Percentiles rank a stretch among this genome's conserved stretches.
Conservation (phyloP, 2,797 vertebrate genomes). For the Notolepis coatsorum region DNA sequence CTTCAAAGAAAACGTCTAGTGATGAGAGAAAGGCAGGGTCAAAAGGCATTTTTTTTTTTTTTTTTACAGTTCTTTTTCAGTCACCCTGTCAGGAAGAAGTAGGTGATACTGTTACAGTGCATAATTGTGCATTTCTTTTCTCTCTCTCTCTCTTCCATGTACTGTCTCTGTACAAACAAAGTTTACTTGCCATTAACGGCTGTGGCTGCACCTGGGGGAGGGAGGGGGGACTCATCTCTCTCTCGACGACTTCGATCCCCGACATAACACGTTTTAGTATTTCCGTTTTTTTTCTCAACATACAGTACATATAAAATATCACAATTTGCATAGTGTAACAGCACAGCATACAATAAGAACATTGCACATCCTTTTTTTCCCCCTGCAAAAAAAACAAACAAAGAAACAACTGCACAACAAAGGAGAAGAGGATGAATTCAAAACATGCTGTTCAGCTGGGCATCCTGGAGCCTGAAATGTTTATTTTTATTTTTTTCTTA, state of each 20-base stretch:
- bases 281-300: background rate
- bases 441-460: conserved; percentile 5
- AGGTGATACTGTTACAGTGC: conserved; percentile 50
- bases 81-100: conserved; percentile 42
- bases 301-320: conserved; percentile 57
- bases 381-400: conserved; percentile 3
- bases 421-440: conserved; percentile 1
- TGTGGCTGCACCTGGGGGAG: conserved; percentile 6
- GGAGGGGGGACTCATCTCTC: conserved; percentile 19
- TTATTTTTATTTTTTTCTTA: background rate
- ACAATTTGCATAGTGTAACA: conserved; percentile 79
- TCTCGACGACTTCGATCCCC: conserved; percentile 14
- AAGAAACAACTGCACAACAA: conserved; percentile 19
- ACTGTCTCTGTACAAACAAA: conserved; percentile 38
- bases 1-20: conserved; percentile 28
- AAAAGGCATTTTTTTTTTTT: conserved; percentile 22
- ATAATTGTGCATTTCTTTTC: conserved; percentile 30
- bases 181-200: conserved; percentile 24
- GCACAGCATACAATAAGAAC: conserved; percentile 59
- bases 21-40: conserved; percentile 43
- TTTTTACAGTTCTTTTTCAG: conserved; percentile 50
- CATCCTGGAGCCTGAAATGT: background rate
- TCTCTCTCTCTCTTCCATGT: conserved; percentile 20
- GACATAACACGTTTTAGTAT: conserved; percentile 29
- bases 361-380: conserved; percentile 31